Base-by-base conservation (phyloP, 2,113 vertebrate species). In the Trogon melanurus region DNA sequence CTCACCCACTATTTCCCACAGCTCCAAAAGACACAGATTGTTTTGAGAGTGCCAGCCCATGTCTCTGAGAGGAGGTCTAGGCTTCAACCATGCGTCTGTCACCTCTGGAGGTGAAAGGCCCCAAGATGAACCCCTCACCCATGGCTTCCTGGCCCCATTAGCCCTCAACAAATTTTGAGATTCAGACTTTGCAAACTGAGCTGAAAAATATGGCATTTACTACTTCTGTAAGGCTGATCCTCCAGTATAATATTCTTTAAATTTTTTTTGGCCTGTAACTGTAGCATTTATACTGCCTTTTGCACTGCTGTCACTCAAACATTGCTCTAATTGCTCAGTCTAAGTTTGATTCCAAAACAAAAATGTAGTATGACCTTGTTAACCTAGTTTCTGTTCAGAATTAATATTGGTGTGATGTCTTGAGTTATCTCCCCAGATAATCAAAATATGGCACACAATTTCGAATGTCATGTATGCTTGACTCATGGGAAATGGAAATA, bases 401-500 rank as follows among this genome's bases (percentile, higher is more conserved):
- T 94, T 95, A 80, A 93, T 91, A 86, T 85, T 88, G 85, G 45
- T 20, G 26, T 48, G 60, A 73, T 74, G 45, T 90, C 62, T 93
- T 84, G 79, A 91, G 95, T 94, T 84, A 87, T 79, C 21, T 86
- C 78, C 76, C 69, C 32, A 83, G 62, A 91, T 89, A 92, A 92
- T 75, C 76, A 72, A 71, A 96, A 80, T 91, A 91, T 82, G 80
- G 70, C 48, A 47, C 62, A 32, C 36, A 89, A 79, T 95, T 97
- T 78, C 78, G 79, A 94, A 81, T 93, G 67, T 53, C 71, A 41
- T 93, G 57, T 95, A 97, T 95, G 73, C 62, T 84, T 94, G 48
- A 85, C 48, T 93, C 47, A 69, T 70, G 79, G 80, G 78, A 96
- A 93, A 91, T 61, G 25, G 64, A 95, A 97, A 89, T 79, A 89